These are phyloP conservation scores for Porphyrio hochstetteri DNA, from an alignment of 2,113 vertebrate species.

Conservation along the genomic window DNA sequence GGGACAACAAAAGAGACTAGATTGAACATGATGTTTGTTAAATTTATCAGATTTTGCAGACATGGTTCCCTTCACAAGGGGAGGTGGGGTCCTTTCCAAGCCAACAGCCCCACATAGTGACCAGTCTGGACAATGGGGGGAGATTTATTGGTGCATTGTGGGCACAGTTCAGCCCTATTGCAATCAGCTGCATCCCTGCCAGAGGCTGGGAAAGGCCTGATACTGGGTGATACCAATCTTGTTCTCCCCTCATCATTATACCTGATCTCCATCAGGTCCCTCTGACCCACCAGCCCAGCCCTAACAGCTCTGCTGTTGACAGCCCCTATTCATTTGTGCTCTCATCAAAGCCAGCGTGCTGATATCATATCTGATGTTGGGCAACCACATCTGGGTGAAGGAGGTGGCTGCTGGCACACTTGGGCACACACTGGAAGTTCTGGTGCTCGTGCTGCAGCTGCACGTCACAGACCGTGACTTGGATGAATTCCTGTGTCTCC, in stretches of 20 bases:
- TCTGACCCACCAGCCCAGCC: not conserved
- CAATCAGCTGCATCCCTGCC: not conserved
- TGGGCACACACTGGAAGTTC: not conserved
- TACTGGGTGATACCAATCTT: not conserved
- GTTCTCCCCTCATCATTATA: not conserved
- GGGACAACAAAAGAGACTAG: not conserved
- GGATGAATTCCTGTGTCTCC: not conserved
- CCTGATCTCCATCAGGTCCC: not conserved
- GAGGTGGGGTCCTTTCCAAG: not conserved
- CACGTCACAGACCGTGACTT: fast-evolving
- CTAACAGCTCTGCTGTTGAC: not conserved
- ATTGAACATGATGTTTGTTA: not conserved
- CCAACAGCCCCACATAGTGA: not conserved
- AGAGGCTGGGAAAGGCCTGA: not conserved
- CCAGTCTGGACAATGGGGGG: not conserved
- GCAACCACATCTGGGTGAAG: not conserved
- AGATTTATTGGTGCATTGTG: not conserved
- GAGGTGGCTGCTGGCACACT: not conserved
- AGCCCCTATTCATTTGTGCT: not conserved
- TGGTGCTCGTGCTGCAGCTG: not conserved
- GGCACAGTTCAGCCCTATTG: not conserved
- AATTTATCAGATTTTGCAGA: not conserved
- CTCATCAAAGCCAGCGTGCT: not conserved
- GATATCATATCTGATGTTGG: not conserved
- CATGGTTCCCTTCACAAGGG: not conserved